phyloP scores from a whole-genome alignment of 2,797 vertebrate genomes.

The Crypturellus tataupa region DNA sequence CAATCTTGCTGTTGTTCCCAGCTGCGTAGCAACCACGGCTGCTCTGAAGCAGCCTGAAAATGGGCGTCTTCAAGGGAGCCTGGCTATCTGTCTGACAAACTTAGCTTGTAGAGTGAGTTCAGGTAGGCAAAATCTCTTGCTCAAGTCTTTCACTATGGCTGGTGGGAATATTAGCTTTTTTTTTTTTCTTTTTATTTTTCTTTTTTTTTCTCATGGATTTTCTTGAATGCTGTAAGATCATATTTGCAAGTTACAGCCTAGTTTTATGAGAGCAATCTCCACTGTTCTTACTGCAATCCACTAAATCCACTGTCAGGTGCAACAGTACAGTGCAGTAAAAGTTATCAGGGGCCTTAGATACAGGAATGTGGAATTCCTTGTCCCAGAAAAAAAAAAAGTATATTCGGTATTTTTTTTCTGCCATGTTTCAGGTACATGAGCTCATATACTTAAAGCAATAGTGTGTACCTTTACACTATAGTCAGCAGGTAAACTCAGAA shows the following conservation, averaged over 20 bases:
- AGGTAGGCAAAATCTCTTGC: background rate
- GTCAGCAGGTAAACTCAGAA: background rate
- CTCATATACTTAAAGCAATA: background rate
- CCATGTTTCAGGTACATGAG: background rate
- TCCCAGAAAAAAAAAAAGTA: background rate
- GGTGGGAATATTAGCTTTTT: background rate
- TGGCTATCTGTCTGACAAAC: background rate
- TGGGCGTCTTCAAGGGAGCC: background rate
- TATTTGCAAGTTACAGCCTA: background rate
- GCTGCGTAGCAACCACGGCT: background rate
- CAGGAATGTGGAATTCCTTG: background rate
- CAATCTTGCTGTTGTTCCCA: conserved; percentile 3
- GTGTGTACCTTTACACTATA: fast-evolving
- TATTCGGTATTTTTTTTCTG: background rate
- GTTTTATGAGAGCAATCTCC: background rate
- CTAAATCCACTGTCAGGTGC: background rate
- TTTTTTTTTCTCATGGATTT: background rate
- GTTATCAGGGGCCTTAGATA: background rate
- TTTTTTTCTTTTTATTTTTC: background rate
- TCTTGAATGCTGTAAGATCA: background rate
- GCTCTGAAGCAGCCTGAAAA: background rate
- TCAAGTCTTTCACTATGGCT: background rate
- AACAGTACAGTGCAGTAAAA: background rate
- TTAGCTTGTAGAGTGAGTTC: fast-evolving
- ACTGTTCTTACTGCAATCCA: background rate